A percentile compares a stretch with the other conserved stretches of the same genome.
Evolutionary conservation across 1,140 invertebrate genomes (phyloP).

Genomic region (Temnothorax longispinosus): DNA sequence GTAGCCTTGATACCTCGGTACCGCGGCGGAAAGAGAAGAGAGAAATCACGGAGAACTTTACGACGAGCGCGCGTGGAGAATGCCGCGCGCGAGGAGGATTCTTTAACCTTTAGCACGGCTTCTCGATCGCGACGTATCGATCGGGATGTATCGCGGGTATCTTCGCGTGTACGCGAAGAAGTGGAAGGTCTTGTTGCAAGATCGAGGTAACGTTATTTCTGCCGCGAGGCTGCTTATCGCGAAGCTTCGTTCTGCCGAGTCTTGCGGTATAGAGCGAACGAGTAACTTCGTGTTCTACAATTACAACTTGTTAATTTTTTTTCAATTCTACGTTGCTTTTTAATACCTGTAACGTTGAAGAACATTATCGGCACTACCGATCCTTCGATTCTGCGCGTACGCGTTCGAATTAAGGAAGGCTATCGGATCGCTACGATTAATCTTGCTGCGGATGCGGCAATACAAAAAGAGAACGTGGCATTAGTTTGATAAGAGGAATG

Average conservation of each 20-base stretch:
- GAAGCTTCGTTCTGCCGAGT: background rate
- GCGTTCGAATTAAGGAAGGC: constrained; percentile 2
- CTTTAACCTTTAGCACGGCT: constrained; percentile 71
- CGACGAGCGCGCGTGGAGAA: constrained; percentile 45
- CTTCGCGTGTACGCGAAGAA: constrained; percentile 33
- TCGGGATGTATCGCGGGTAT: constrained; percentile 57
- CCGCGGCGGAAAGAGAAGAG: constrained; percentile 2
- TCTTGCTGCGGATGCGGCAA: constrained; percentile 19
- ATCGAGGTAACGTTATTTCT: constrained; percentile 45
- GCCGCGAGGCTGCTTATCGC: constrained; percentile 22
- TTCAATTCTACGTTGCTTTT: background rate
- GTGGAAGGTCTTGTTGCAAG: constrained; percentile 52
- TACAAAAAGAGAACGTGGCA: background rate
- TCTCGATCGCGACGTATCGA: constrained; percentile 71
- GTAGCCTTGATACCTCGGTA: constrained; percentile 47
- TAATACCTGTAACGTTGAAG: background rate
- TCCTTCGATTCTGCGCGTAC: background rate
- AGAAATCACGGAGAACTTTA: constrained; percentile 63
- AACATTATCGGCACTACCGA: background rate
- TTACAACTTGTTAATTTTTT: constrained; percentile 15
- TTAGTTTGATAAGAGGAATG: constrained; percentile 31
- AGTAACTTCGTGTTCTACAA: background rate
- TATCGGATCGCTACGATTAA: constrained; percentile 13
- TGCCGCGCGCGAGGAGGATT: constrained; percentile 60
- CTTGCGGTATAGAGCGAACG: background rate